phyloP scores from a whole-genome alignment of 2,113 vertebrate genomes.

The Phyllostomus discolor region DNA sequence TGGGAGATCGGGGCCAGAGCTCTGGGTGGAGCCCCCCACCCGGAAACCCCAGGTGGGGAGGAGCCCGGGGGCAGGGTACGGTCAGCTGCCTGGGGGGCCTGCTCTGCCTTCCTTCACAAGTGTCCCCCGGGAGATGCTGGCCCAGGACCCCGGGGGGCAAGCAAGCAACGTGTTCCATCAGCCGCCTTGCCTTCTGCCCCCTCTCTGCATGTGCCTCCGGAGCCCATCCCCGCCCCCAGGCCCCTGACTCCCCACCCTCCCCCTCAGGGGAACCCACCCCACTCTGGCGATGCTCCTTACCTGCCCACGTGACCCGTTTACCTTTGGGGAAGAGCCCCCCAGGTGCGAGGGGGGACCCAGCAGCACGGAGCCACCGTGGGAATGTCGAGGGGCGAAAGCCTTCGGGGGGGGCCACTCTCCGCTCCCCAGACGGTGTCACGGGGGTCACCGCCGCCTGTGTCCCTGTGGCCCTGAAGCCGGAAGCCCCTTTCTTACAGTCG shows the following conservation, averaged over 20 bases:
- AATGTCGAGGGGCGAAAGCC: accelerated
- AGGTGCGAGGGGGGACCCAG: accelerated
- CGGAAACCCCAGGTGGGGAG: neutral
- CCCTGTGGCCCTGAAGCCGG: accelerated
- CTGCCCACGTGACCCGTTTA: accelerated
- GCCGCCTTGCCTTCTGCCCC: neutral
- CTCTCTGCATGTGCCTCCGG: neutral
- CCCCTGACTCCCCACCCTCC: neutral
- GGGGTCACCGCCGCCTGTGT: too few species aligned
- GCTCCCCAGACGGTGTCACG: accelerated
- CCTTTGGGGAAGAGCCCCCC: neutral
- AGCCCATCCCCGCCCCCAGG: neutral
- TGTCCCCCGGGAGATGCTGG: neutral
- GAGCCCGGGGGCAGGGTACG: neutral
- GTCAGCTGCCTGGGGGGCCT: accelerated
- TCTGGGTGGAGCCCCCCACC: accelerated
- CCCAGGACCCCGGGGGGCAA: neutral
- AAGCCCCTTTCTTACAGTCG: neutral
- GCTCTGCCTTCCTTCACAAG: neutral
- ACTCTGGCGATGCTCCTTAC: accelerated
- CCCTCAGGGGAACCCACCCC: neutral
- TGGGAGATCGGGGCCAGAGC: neutral
- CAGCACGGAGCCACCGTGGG: accelerated
- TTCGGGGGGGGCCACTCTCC: accelerated
- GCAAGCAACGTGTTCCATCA: accelerated